These are phyloP conservation scores for Takifugu flavidus DNA, from an alignment of 2,113 vertebrate species.

Conservation along the genomic window DNA sequence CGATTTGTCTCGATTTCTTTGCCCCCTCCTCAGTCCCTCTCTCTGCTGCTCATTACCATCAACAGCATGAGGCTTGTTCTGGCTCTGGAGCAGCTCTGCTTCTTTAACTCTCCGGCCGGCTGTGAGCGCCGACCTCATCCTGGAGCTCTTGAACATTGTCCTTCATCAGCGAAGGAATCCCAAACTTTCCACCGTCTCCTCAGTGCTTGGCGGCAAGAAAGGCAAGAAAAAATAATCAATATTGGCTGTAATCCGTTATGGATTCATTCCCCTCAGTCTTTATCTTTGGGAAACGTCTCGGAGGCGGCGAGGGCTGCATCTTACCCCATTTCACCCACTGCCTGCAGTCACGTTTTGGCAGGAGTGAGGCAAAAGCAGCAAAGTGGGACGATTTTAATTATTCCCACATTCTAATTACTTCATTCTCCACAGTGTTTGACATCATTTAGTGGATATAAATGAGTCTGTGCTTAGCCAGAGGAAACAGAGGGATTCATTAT, in stretches of 20 bases:
- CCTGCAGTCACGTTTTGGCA: conserved; percentile 39
- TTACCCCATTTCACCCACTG: conserved; percentile 48
- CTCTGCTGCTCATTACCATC: conserved; percentile 53
- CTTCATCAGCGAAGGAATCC: conserved; percentile 8
- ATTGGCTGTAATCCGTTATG: conserved; percentile 2
- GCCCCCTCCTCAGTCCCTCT: conserved; percentile 15
- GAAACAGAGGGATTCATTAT: conserved; percentile 64
- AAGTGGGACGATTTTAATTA: conserved; percentile 72
- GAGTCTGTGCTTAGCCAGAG: conserved; percentile 56
- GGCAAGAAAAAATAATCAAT: not conserved
- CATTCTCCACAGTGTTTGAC: conserved; percentile 62
- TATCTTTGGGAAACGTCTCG: not conserved
- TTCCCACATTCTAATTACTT: conserved; percentile 66
- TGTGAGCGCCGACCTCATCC: conserved; percentile 36
- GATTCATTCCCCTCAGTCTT: conserved; percentile 10
- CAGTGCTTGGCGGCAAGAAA: not conserved
- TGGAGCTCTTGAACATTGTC: conserved; percentile 25
- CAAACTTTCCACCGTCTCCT: conserved; percentile 12
- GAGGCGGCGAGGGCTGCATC: conserved; percentile 14
- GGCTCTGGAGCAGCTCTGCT: conserved; percentile 26
- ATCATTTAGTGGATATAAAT: conserved; percentile 70
- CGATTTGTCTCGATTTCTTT: conserved; percentile 38
- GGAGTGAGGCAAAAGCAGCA: conserved; percentile 38
- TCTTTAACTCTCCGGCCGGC: conserved; percentile 21
- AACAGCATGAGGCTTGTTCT: conserved; percentile 43